Conservation (phyloP, 2,888 invertebrate species). For the Pristionchus fissidentatus region DNA sequence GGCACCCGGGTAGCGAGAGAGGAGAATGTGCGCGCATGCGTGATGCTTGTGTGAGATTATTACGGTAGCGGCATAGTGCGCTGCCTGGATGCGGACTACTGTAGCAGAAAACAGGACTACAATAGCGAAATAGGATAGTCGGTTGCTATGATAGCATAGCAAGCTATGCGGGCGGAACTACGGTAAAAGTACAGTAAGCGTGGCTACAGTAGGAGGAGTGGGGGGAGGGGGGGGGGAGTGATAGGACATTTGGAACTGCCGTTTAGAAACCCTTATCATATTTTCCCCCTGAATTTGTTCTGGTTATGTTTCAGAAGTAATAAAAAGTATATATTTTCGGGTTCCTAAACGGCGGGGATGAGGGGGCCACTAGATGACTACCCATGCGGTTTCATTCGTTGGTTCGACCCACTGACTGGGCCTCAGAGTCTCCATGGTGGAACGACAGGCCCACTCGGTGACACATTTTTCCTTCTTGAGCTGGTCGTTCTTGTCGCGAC, state of each 20-base stretch:
- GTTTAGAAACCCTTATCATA: too few species aligned
- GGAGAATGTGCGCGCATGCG: too few species aligned
- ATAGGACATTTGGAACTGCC: too few species aligned
- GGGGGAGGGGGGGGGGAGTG: not conserved
- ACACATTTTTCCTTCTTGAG: slow-evolving; percentile 22
- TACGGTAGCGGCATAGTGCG: not conserved
- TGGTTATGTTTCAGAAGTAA: too few species aligned
- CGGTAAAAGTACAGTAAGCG: not conserved
- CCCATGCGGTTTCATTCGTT: not conserved
- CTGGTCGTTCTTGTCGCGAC: not conserved
- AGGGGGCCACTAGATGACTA: slow-evolving; percentile 25
- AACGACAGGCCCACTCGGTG: slow-evolving; percentile 43
- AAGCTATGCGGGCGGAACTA: too few species aligned
- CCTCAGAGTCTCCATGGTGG: not conserved
- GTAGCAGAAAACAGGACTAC: not conserved
- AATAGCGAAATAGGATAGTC: not conserved
- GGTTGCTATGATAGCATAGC: too few species aligned
- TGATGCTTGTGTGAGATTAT: too few species aligned
- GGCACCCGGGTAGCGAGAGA: too few species aligned
- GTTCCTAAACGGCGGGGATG: too few species aligned
- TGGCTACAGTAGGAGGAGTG: not conserved
- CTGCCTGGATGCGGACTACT: not conserved
- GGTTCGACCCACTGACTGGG: slow-evolving; percentile 39
- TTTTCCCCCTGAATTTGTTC: too few species aligned
- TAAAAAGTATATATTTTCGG: too few species aligned